Percentiles rank a stretch among this genome's conserved stretches.
These are phyloP conservation scores for Drosophila rufa DNA, from an alignment of 1,140 invertebrate genomes.

Conservation along the genomic window DNA sequence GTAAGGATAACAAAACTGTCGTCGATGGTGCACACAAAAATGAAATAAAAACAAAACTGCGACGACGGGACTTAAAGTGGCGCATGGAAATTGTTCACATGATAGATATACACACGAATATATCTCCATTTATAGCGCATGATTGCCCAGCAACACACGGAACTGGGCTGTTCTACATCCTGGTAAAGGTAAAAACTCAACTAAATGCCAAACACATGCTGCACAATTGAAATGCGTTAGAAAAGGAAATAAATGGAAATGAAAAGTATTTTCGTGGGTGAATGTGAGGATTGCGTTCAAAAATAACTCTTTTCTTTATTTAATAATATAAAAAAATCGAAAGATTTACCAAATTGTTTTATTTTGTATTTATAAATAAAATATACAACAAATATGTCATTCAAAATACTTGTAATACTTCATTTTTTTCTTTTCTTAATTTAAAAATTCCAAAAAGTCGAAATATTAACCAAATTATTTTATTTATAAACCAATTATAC, in stretches of 20 bases:
- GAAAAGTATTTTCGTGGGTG: too few species aligned
- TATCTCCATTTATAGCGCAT: slow-evolving; percentile 65
- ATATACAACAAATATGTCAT: not conserved
- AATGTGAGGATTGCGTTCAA: too few species aligned
- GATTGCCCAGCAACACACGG: slow-evolving; percentile 58
- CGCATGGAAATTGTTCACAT: slow-evolving; percentile 66
- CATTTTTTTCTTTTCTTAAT: too few species aligned
- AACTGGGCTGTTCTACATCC: slow-evolving; percentile 28
- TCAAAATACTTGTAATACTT: too few species aligned
- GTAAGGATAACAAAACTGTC: slow-evolving; percentile 44
- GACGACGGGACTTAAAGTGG: slow-evolving; percentile 46
- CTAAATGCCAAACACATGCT: slow-evolving; percentile 69
- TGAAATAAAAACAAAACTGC: slow-evolving; percentile 33
- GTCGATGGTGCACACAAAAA: slow-evolving; percentile 15
- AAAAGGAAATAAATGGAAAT: slow-evolving; percentile 20
- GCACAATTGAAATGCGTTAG: slow-evolving; percentile 51
- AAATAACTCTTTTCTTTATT: not conserved
- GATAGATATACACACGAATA: slow-evolving; percentile 53
- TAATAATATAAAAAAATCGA: too few species aligned
- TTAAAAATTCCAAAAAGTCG: too few species aligned
- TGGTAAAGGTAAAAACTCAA: slow-evolving; percentile 33
- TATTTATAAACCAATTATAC: not conserved
- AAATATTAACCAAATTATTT: not conserved
- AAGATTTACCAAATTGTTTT: not conserved
- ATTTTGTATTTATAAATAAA: not conserved